Percentiles rank a stretch among this genome's conserved stretches.
Evolutionary conservation across 2,797 vertebrate species (phyloP).

Genomic region (Tarsius wallacei): DNA sequence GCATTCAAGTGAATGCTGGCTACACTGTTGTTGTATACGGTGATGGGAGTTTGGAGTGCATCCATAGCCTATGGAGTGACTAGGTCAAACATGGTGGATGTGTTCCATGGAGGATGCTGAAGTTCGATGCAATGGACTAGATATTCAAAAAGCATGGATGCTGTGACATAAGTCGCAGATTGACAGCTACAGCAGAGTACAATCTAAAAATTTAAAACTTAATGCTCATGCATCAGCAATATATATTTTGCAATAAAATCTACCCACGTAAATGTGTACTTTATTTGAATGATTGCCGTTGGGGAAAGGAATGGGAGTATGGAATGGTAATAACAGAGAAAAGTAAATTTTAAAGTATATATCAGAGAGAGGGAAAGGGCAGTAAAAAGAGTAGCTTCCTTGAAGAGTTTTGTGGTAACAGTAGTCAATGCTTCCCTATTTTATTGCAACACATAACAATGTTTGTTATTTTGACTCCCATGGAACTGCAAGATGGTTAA

Average conservation of each 20-base stretch:
- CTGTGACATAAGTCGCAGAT: neutral
- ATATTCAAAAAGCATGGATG: neutral
- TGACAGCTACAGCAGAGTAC: neutral
- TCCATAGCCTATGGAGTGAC: neutral
- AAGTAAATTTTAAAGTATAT: neutral
- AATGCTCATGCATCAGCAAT: neutral
- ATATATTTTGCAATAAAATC: neutral
- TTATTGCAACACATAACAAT: constrained; percentile 2
- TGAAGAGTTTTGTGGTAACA: neutral
- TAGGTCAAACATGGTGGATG: neutral
- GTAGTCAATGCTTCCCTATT: neutral
- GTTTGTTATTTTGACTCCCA: neutral
- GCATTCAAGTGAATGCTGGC: neutral
- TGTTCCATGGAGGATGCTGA: neutral
- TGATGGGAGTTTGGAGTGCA: neutral
- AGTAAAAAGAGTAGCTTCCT: neutral
- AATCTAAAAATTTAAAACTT: neutral
- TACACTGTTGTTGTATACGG: neutral
- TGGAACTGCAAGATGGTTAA: constrained; percentile 68
- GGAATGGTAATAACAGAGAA: neutral
- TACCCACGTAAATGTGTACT: neutral
- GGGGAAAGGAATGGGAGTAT: neutral
- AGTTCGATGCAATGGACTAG: neutral
- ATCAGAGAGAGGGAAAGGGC: neutral
- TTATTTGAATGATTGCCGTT: neutral